Base-by-base conservation (phyloP, 2,888 invertebrate species). In the Schizotus pectinicornis region DNA sequence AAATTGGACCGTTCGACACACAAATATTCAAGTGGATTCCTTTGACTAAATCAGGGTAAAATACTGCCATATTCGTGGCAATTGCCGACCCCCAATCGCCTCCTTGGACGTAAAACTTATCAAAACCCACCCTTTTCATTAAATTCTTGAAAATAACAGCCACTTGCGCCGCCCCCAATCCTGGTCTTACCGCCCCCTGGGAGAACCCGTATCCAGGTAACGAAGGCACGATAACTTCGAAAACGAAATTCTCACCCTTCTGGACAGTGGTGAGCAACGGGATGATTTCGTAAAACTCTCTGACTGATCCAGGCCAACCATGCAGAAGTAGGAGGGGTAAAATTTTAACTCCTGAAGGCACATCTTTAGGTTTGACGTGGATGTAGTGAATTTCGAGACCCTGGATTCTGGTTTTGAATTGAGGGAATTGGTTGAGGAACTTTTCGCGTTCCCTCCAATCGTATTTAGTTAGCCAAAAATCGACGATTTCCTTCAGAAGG, bases 221-320 rank as follows among this genome's bases (percentile, higher is more conserved):
- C 12, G 68, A 66, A 7, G 68, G 67, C 33, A 53, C 56, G 6
- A 67, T 62, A 8, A 67, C 39, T 50, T 69, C 66, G 33, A 64
- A 64, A 22, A 61, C 57, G 11, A 61, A 54, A 36, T 63, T 14
- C 5, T 45, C 32, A 8, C 46, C 51, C 6, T 42, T 31, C 45
- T 59, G 58, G 12, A 41, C 49, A 5, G 38, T 54, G 7, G 51
- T 62, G 7, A 69, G 38, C 7, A 48, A 9, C 1, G 61, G 58
- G 9, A 67, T 61, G 6, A 64, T 50, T 47, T 67, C 86, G 70
- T 89, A 88, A 78, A 93, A 94, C 79, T 95, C 94, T 8, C 87
- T 81, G 2, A 93, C 83, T 0, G 91, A 91, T 0, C 94, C 92
- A 0, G 94, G 94, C 95, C 95, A 95, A 36, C 95, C 95, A 74